A percentile compares a stretch with the other conserved stretches of the same genome.
Conservation (phyloP, 2,888 invertebrate genomes). For the Acrobasis repandana region DNA sequence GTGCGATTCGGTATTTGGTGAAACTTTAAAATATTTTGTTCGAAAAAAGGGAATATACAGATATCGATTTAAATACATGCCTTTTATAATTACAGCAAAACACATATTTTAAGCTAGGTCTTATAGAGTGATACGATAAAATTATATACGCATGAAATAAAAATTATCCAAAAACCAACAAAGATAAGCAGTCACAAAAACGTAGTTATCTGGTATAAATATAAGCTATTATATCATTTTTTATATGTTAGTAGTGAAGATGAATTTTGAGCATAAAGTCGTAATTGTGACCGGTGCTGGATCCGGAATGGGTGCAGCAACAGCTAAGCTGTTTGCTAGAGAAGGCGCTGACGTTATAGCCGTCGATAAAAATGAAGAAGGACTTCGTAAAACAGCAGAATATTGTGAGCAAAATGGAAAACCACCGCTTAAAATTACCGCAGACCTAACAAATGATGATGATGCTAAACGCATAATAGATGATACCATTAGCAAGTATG, state of each 20-base stretch:
- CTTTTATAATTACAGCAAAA: too few relatives aligned
- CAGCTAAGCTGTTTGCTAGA: conserved; percentile 29
- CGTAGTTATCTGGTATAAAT: too few relatives aligned
- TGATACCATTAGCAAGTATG: conserved; percentile 33
- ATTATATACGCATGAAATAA: too few relatives aligned
- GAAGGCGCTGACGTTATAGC: conserved; percentile 36
- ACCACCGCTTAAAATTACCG: conserved; percentile 32
- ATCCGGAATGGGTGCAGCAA: conserved; percentile 37
- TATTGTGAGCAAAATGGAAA: conserved; percentile 28
- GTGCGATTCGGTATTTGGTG: too few relatives aligned
- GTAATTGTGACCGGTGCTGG: conserved; percentile 38
- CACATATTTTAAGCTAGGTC: too few relatives aligned
- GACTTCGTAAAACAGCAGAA: conserved; percentile 31
- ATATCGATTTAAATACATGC: too few relatives aligned
- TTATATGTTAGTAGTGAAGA: not conserved
- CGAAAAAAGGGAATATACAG: too few relatives aligned
- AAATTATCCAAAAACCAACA: conserved; percentile 2
- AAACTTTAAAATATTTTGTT: too few relatives aligned
- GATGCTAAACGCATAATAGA: conserved; percentile 31
- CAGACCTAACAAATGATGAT: conserved; percentile 34
- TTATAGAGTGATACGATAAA: too few relatives aligned
- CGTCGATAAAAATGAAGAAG: conserved; percentile 35
- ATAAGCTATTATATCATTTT: too few relatives aligned
- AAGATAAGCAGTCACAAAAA: not conserved
- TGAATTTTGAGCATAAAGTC: conserved; percentile 25